Evolutionary conservation across 37 sponge, comb jelly and placozoan species (phyloP), one percentile per base, ranked within the genome.

Genomic region (Aphrocallistes beatrix): DNA sequence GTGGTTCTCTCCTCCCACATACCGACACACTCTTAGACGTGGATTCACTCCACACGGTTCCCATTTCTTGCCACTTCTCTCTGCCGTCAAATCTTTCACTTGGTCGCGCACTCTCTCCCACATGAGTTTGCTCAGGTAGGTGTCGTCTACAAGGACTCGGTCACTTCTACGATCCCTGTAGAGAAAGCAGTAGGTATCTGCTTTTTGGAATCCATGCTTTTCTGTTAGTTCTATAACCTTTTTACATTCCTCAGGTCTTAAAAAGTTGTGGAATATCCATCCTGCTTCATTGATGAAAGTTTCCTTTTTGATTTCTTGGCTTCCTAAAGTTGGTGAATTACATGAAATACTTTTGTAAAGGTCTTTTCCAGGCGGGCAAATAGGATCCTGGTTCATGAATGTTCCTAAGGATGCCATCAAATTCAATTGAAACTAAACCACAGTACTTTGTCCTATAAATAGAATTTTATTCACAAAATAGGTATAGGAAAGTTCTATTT

Each of bases 21-120:
- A 93, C 81, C 90, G 88, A 83, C 94, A 93, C 25, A 93, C 85
- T 13, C 94, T 50, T 47, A 93, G 91, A 8, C 94, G 49, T 13
- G 85, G 51, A 83, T 93, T 93, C 37, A 93, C 81, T 34, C 49
- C 40, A 34, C 85, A 85, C 84, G 86, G 85, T 36, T 83, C 83
- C 91, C 94, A 93, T 0, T 28, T 45, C 28, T 48, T 30, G 8
- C 81, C 84, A 36, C 39, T 50, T n/a, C 36, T 39, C 0, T 87
- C 39, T 1, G 19, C 38, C 19, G 86, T 50, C 37, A 39, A 37
- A 30, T 86, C 85, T 37, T 92, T 90, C 23, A 90, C 83, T 42
- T 81, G 89, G 36, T 30, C 37, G 42, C 86, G 45, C 37, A 93
- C 86, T n/a, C 94, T 37, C 23, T 90, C 81, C 94, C 94, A 93